phyloP scores from a whole-genome alignment of 2,888 invertebrate species.

The Ferrisia virgata region DNA sequence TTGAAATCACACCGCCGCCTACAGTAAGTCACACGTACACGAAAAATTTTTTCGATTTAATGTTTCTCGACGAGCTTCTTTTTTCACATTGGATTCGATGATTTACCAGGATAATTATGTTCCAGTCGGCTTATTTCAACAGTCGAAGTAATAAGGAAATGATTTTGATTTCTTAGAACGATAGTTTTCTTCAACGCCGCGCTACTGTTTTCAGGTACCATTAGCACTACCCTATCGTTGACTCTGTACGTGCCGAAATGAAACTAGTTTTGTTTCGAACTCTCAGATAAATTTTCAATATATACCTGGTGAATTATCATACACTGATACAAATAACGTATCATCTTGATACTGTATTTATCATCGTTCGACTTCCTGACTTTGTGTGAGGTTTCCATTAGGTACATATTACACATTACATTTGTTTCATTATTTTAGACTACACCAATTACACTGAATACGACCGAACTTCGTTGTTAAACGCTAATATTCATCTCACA shows the following conservation, averaged over 20 bases:
- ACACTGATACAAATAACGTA: neutral
- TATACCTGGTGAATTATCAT: neutral
- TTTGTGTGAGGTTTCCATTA: constrained; percentile 14
- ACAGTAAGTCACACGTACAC: neutral
- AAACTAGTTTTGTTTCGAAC: neutral
- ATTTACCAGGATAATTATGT: constrained; percentile 34
- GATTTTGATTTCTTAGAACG: constrained; percentile 39
- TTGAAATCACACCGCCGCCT: no score
- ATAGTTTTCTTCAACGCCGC: constrained; percentile 22
- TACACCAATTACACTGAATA: neutral
- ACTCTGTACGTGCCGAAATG: constrained; percentile 20
- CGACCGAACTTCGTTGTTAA: neutral
- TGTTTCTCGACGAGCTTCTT: neutral
- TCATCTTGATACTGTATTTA: neutral
- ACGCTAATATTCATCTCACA: neutral
- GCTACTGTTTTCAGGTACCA: constrained; percentile 5
- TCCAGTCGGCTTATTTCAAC: constrained; percentile 38
- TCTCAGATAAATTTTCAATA: neutral
- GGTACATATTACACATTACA: no score
- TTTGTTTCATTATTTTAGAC: neutral
- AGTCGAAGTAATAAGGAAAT: constrained; percentile 35
- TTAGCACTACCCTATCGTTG: neutral
- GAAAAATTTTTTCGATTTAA: neutral
- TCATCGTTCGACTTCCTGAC: neutral
- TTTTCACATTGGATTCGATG: constrained; percentile 16